These are phyloP conservation scores for Cettia cetti DNA, from an alignment of 2,113 vertebrate species.

Conservation along the genomic window DNA sequence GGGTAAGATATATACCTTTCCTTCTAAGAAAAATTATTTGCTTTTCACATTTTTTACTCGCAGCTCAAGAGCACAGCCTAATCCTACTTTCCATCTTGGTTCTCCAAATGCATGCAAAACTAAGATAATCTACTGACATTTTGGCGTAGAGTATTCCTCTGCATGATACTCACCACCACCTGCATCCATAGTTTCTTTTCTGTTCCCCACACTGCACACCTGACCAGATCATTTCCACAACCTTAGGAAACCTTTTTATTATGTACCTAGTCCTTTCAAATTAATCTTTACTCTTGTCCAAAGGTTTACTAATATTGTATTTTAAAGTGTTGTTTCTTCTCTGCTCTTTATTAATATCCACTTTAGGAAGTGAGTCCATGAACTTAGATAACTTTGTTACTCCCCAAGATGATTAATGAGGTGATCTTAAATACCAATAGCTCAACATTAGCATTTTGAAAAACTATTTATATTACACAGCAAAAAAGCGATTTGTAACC, in stretches of 20 bases:
- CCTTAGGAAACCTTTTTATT: neutral
- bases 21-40: neutral
- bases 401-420: slow-evolving; percentile 70
- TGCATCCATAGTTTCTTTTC: neutral
- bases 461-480: slow-evolving; percentile 58
- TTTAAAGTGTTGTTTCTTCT: neutral
- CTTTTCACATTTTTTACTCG: neutral
- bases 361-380: slow-evolving; percentile 26
- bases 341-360: slow-evolving; percentile 48
- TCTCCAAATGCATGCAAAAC: neutral
- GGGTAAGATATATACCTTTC: neutral
- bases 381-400: slow-evolving; percentile 65
- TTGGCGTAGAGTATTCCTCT: neutral
- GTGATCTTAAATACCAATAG: slow-evolving; percentile 68
- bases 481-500: slow-evolving; percentile 57
- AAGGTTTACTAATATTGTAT: neutral
- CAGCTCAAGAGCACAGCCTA: neutral
- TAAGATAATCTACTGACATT: neutral
- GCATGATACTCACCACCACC: neutral
- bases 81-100: neutral
- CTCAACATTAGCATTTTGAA: slow-evolving; percentile 52
- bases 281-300: neutral
- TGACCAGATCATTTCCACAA: neutral
- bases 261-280: neutral
- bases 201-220: neutral